Conservation (phyloP, 2,888 invertebrate species). For the Oegoconia quadripuncta region DNA sequence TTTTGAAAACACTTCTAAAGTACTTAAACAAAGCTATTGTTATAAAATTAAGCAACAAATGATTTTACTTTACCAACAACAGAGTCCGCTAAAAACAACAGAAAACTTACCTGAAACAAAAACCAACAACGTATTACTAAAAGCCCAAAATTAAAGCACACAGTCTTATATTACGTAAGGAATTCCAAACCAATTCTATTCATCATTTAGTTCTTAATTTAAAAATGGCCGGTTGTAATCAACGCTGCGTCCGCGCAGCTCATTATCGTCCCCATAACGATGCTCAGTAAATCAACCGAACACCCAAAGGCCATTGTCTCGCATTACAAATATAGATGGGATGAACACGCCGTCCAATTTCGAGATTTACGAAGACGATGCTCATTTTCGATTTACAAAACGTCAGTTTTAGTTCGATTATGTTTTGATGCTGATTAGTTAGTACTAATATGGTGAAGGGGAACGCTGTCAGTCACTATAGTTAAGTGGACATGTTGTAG, state of each 20-base stretch:
- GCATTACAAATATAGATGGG: conserved; percentile 33
- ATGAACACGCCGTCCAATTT: conserved; percentile 5
- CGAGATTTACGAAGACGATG: background rate
- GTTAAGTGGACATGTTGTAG: no score
- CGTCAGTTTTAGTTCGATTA: background rate
- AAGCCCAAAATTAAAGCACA: conserved; percentile 12
- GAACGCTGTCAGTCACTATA: background rate
- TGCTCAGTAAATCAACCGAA: conserved; percentile 67
- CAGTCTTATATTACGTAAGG: conserved; percentile 16
- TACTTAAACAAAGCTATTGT: no score
- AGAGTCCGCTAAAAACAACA: conserved; percentile 10
- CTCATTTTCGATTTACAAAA: background rate
- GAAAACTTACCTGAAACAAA: conserved; percentile 31
- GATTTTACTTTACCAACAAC: conserved; percentile 3
- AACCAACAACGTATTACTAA: conserved; percentile 12
- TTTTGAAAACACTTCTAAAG: no score
- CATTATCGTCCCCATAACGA: conserved; percentile 68
- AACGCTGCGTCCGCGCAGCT: conserved; percentile 59
- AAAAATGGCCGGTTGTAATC: conserved; percentile 57
- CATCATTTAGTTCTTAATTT: conserved; percentile 58
- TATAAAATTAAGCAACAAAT: no score
- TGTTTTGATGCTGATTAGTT: background rate
- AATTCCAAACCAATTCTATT: conserved; percentile 28
- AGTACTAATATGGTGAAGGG: background rate
- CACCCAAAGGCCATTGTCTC: conserved; percentile 68